Conservation (phyloP, 1,140 invertebrate species). For the Calycopis cecrops region DNA sequence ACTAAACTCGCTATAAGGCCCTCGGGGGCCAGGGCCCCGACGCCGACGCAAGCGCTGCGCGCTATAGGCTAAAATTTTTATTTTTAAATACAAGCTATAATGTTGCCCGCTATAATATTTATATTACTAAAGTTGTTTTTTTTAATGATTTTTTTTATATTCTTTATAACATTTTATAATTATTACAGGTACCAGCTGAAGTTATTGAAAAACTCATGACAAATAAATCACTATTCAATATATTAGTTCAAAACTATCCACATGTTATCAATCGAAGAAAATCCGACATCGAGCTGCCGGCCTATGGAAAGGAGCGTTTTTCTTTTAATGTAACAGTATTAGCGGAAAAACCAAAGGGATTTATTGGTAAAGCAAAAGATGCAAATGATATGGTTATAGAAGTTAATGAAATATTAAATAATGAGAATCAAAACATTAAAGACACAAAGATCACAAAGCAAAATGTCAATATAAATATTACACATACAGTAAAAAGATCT, state of each 20-base stretch:
- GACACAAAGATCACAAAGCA: slow-evolving; percentile 16
- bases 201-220: slow-evolving; percentile 61
- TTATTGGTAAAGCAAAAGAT: slow-evolving; percentile 18
- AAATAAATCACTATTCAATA: slow-evolving; percentile 55
- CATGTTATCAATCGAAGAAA: slow-evolving; percentile 41
- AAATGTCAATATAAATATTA: slow-evolving; percentile 12
- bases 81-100: too few species aligned
- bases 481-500: slow-evolving; percentile 14
- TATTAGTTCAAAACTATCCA: slow-evolving; percentile 59
- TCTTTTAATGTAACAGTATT: slow-evolving; percentile 45
- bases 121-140: neutral
- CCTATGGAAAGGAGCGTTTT: slow-evolving; percentile 24
- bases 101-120: too few species aligned
- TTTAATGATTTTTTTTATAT: neutral
- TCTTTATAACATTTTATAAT: too few species aligned
- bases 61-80: too few species aligned
- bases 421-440: slow-evolving; percentile 9
- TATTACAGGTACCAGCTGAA: slow-evolving; percentile 53
- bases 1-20: too few species aligned
- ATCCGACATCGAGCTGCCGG: slow-evolving; percentile 41
- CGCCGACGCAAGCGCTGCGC: too few species aligned
- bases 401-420: slow-evolving; percentile 20
- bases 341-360: slow-evolving; percentile 38
- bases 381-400: slow-evolving; percentile 15
- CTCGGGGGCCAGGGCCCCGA: too few species aligned